Percentiles rank a stretch among this genome's conserved stretches.
Conservation (phyloP, 2,888 invertebrate genomes). For the Rotaria magnacalcarata region DNA sequence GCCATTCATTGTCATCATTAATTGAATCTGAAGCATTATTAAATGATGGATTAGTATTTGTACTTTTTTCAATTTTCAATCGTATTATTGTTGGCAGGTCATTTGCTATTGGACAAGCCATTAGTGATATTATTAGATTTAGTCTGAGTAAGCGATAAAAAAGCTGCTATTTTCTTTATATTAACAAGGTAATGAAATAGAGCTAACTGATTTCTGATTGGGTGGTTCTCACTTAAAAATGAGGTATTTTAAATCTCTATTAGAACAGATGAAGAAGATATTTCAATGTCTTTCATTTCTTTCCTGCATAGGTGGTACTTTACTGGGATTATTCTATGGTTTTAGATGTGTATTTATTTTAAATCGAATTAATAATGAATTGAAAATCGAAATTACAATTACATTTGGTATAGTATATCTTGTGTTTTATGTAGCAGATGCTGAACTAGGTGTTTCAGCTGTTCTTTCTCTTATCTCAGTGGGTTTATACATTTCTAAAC, state of each 20-base stretch:
- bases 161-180: no score
- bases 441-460: neutral
- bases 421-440: constrained; percentile 26
- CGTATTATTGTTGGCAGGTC: neutral
- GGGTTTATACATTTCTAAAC: constrained; percentile 20
- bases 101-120: neutral
- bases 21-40: neutral
- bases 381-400: constrained; percentile 17
- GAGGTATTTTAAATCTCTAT: no score
- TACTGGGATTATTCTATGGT: neutral
- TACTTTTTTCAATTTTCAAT: neutral
- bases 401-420: neutral
- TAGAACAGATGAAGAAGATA: no score
- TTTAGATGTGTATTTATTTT: neutral
- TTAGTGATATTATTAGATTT: neutral
- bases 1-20: neutral
- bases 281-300: neutral
- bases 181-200: no score
- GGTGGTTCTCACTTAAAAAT: no score
- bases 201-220: no score
- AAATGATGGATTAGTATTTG: neutral
- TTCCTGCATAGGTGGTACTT: neutral
- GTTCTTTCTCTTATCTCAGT: neutral
- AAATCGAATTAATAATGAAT: constrained; percentile 29
- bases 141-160: neutral